Evolutionary conservation across 2,113 vertebrate genomes (phyloP), one percentile per base, ranked within the genome.

Genomic region (Oreochromis aureus): DNA sequence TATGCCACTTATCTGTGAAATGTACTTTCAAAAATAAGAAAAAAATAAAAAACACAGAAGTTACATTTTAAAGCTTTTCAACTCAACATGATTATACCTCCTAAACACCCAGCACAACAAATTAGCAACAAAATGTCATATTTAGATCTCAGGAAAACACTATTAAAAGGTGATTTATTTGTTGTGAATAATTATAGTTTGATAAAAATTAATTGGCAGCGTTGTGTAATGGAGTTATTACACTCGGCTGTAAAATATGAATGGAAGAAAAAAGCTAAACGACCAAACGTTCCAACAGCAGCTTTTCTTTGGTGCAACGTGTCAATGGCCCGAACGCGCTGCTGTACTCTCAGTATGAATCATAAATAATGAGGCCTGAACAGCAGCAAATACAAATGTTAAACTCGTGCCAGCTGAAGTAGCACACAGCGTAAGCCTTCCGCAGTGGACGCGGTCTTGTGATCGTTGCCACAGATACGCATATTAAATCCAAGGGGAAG

Each of bases 311-410:
- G 71, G 6, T 46, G 39, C 78, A 10, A 10, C 1, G 7, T 8
- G 59, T 51, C 61, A 78, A 63, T 15, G 16, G 36, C 22, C 69
- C 79, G 19, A 66, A 53, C 51, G 56, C 76, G 53, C 27, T 51
- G 59, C 66, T 54, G 32, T 48, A 69, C 27, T 84, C 81, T 76
- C 53, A 76, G 80, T 71, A 13, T 24, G 87, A 80, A 83, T 54
- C 46, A 73, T 44, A 82, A 76, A 86, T 92, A 90, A 92, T 73
- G 78, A 92, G 86, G 81, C 22, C 24, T 82, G 46, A 32, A 71
- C 32, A 78, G 44, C 7, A 22, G 4, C 48, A 87, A 85, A 83
- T 87, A 88, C 18, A 32, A 32, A 48, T 18, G 69, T 63, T 27
- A 12, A 39, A 80, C 55, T 32, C 1, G 3, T 32, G 54, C 27